These are phyloP conservation scores for Lepidurus couesii DNA, from an alignment of 1,140 invertebrate species.

Conservation along the genomic window DNA sequence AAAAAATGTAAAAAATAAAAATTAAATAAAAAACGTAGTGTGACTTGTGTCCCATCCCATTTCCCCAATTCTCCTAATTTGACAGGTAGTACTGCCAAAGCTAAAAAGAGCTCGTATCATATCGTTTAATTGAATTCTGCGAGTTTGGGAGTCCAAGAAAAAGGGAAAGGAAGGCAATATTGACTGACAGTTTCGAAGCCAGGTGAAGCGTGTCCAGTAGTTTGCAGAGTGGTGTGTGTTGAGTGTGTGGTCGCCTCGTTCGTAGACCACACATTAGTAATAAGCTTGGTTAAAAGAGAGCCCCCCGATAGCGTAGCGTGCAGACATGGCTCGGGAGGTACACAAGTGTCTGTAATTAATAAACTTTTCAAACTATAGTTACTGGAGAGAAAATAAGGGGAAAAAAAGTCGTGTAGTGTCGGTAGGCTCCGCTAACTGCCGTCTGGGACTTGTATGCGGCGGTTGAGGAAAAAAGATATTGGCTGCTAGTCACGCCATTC, in stretches of 20 bases:
- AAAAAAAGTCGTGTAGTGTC: neutral
- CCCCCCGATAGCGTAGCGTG: neutral
- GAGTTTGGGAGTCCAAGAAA: too few species aligned
- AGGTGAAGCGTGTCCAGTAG: neutral
- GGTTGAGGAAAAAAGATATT: neutral
- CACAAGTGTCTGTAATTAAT: slow-evolving; percentile 22
- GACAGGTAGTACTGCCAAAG: too few species aligned
- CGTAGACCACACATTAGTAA: neutral
- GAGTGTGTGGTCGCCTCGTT: neutral
- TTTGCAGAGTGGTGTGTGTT: neutral
- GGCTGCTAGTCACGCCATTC: slow-evolving; percentile 2
- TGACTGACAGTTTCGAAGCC: neutral
- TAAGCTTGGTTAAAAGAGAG: neutral
- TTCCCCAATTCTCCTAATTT: too few species aligned
- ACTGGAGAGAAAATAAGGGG: neutral
- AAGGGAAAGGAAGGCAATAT: too few species aligned
- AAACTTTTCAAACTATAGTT: slow-evolving; percentile 20
- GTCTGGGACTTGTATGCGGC: neutral
- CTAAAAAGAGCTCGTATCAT: too few species aligned
- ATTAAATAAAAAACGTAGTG: too few species aligned
- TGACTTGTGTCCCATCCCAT: too few species aligned
- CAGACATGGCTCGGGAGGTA: neutral
- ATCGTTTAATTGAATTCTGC: too few species aligned
- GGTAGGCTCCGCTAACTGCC: neutral
- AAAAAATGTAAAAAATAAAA: too few species aligned